A percentile compares a stretch with the other conserved stretches of the same genome.
Evolutionary conservation across 2,888 invertebrate species (phyloP).

Genomic region (Drosophila monieri): DNA sequence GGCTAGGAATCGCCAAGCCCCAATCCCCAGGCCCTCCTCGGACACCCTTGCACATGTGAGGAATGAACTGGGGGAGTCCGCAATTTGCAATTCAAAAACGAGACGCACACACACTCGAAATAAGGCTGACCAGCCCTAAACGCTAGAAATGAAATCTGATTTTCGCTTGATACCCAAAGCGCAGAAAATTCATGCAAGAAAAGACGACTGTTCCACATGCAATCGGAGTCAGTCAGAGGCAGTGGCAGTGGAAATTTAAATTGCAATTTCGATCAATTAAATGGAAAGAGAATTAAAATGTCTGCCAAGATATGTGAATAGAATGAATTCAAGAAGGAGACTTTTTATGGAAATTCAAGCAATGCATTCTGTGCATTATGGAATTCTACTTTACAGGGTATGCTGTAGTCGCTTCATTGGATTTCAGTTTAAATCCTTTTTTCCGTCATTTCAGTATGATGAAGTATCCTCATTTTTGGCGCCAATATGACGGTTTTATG

Average conservation of each 20-base stretch:
- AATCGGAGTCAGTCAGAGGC: conserved; percentile 33
- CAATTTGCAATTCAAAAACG: conserved; percentile 41
- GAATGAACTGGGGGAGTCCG: conserved; percentile 30
- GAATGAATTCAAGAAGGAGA: neutral
- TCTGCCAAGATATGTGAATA: conserved; percentile 18
- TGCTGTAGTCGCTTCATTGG: conserved; percentile 15
- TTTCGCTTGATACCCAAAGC: conserved; percentile 47
- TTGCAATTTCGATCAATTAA: conserved; percentile 33
- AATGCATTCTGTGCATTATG: too few relatives aligned
- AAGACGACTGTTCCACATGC: conserved; percentile 33
- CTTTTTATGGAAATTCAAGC: neutral
- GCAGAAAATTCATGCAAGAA: conserved; percentile 7
- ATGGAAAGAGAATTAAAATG: conserved; percentile 13
- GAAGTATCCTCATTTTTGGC: conserved; percentile 27
- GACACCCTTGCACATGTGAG: conserved; percentile 23
- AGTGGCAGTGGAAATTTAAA: conserved; percentile 25
- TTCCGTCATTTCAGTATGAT: conserved; percentile 26
- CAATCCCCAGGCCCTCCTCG: neutral
- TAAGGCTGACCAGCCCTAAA: conserved; percentile 49
- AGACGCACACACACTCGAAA: neutral
- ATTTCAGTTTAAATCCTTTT: conserved; percentile 1
- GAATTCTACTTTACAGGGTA: conserved; percentile 18
- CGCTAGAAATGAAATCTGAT: conserved; percentile 72
- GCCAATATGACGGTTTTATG: conserved; percentile 38
- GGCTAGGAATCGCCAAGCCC: conserved; percentile 1